Conservation (phyloP, 2,113 vertebrate genomes). For the Calonectris borealis region DNA sequence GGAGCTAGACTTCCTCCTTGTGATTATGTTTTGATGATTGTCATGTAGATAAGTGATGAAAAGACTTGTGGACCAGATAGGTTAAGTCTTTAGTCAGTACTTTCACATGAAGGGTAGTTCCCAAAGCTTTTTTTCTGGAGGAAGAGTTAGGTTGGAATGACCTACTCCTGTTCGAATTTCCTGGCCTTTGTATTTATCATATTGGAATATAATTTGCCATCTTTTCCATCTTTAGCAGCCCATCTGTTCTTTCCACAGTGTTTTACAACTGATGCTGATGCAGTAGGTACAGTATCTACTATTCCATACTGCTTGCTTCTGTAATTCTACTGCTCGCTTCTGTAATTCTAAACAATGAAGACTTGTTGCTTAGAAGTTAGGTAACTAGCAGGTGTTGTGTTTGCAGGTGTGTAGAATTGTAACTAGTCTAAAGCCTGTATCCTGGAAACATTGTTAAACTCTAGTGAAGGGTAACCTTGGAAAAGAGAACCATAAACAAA, state of each 20-base stretch:
- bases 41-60: background rate
- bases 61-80: background rate
- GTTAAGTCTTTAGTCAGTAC: too few species aligned
- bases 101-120: background rate
- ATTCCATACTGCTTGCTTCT: too few species aligned
- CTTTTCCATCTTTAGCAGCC: background rate
- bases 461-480: too few species aligned
- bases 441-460: too few species aligned
- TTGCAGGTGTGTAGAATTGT: too few species aligned
- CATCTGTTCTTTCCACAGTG: background rate
- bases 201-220: background rate
- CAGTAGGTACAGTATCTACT: too few species aligned
- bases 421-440: too few species aligned
- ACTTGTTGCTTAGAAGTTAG: too few species aligned
- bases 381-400: too few species aligned
- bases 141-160: background rate
- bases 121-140: background rate
- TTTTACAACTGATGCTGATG: background rate
- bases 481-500: too few species aligned
- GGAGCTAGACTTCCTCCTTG: background rate
- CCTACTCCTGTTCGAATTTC: background rate
- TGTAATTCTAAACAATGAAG: too few species aligned
- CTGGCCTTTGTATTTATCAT: background rate
- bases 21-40: background rate
- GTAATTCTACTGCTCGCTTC: too few species aligned